Conservation (phyloP, 2,113 vertebrate species). For the Mus spicilegus region DNA sequence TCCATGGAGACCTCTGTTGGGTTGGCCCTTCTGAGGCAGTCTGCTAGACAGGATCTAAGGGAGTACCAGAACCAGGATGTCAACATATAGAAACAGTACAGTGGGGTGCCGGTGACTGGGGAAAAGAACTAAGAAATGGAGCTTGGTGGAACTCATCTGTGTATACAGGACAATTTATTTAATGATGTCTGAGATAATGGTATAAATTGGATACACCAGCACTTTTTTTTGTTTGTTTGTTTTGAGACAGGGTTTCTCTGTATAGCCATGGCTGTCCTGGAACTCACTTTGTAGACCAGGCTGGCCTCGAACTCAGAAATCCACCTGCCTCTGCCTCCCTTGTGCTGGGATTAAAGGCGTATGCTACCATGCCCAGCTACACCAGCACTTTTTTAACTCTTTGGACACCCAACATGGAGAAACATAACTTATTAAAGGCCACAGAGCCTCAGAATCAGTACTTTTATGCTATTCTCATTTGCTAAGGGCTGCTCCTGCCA, state of each 20-base stretch:
- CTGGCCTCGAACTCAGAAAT: too few relatives aligned
- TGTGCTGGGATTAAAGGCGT: too few relatives aligned
- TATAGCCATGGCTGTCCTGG: too few relatives aligned
- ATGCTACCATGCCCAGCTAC: too few relatives aligned
- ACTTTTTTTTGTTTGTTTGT: not conserved
- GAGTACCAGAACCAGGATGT: constrained; percentile 60
- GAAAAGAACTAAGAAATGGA: not conserved
- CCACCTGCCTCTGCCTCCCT: too few relatives aligned
- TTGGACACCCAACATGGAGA: not conserved
- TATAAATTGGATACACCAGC: not conserved
- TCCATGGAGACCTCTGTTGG: constrained; percentile 79
- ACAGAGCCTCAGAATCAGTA: not conserved
- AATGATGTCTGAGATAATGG: not conserved
- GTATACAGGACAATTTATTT: not conserved
- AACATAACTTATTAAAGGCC: not conserved
- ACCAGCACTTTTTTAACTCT: not conserved
- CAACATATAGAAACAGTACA: not conserved
- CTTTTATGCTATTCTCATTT: not conserved
- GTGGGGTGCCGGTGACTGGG: not conserved
- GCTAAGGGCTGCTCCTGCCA: not conserved
- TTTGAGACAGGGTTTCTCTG: too few relatives aligned
- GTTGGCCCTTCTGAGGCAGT: constrained; percentile 72
- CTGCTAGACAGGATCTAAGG: constrained; percentile 81
- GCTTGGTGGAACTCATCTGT: not conserved
- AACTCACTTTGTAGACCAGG: too few relatives aligned